Evolutionary conservation across 2,797 vertebrate genomes (phyloP).

Genomic region (Distichodus sexfasciatus): DNA sequence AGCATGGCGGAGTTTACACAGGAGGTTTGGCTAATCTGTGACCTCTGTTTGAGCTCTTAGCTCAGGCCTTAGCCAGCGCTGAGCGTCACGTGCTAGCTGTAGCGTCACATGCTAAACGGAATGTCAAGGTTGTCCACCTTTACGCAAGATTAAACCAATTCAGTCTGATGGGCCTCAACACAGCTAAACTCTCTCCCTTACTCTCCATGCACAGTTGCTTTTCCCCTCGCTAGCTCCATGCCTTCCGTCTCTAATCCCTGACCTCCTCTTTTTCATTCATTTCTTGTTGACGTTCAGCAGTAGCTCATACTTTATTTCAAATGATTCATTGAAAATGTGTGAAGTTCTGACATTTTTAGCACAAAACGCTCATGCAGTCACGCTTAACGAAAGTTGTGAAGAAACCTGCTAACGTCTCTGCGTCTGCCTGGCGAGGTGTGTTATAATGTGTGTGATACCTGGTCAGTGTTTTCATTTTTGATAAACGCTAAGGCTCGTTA

Average conservation of each 20-base stretch:
- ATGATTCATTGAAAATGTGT: not conserved
- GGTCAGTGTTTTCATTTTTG: no score
- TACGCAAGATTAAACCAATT: constrained; percentile 75
- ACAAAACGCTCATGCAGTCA: no score
- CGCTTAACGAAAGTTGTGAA: no score
- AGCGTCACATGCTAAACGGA: constrained; percentile 65
- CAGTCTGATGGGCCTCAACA: constrained; percentile 68
- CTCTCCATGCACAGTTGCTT: constrained; percentile 12
- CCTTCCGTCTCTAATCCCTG: constrained; percentile 9
- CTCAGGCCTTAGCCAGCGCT: constrained; percentile 14
- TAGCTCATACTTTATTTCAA: not conserved
- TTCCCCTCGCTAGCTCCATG: constrained; percentile 28
- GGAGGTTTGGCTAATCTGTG: constrained; percentile 74
- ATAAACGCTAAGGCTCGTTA: no score
- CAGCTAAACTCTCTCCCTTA: constrained; percentile 44
- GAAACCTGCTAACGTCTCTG: no score
- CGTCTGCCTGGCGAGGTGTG: no score
- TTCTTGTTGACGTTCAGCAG: not conserved
- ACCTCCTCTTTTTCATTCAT: constrained; percentile 9
- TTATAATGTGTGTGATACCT: no score
- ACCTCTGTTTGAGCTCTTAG: constrained; percentile 50
- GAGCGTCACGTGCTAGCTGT: constrained; percentile 40
- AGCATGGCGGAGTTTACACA: constrained; percentile 76
- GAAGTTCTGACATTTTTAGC: not conserved
- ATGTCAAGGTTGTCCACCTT: constrained; percentile 74